Evolutionary conservation across 2,797 vertebrate species (phyloP), one percentile per base, ranked within the genome.

Genomic region (Leucoraja ocellata): DNA sequence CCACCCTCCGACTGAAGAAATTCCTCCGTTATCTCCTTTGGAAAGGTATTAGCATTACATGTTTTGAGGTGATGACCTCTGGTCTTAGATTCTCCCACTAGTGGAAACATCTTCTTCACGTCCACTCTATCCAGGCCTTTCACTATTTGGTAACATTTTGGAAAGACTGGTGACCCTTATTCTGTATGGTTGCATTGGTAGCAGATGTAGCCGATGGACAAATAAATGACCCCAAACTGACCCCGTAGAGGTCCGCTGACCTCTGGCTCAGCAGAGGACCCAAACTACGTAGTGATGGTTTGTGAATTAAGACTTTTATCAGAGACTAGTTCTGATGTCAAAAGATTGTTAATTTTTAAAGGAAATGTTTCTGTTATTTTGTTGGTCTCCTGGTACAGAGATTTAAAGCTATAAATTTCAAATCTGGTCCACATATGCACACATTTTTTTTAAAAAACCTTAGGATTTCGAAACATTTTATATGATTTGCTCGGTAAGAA

Each of bases 381-480:
- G 18, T 39, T 91, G 65, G 86, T 65, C 32, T 91, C 86, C 32
- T 32, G 2, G 4, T n/a, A 9, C 32, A 36, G 11, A 16, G 7
- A 71, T 68, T 65, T 90, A 71, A 90, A 36, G 11, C 58, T 71
- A 65, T 90, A 61, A 91, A 91, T 68, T 32, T 71, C 61, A 71
- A 91, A 91, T 91, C 86, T 91, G 86, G 16, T 91, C 63, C 71
- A 14, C 86, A 91, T 71, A 91, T 91, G 86, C 68, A 90, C 32
- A 36, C 2, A 4, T 68, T 90, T 90, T 61, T 65, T 68, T 32
- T 71, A 54, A 54, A 54, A 54, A 68, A 71, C 63, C 63, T 88
- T 32, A 61, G 61, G 58, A 63, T 88, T 88, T 88, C 58, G 65
- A 88, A 86, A 65, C n/a, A 91, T 91, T 91, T 91, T 91, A 91